Percentiles rank a stretch among this genome's conserved stretches.
Evolutionary conservation across 2,113 vertebrate species (phyloP).

Genomic region (Neotragus pygmaeus): DNA sequence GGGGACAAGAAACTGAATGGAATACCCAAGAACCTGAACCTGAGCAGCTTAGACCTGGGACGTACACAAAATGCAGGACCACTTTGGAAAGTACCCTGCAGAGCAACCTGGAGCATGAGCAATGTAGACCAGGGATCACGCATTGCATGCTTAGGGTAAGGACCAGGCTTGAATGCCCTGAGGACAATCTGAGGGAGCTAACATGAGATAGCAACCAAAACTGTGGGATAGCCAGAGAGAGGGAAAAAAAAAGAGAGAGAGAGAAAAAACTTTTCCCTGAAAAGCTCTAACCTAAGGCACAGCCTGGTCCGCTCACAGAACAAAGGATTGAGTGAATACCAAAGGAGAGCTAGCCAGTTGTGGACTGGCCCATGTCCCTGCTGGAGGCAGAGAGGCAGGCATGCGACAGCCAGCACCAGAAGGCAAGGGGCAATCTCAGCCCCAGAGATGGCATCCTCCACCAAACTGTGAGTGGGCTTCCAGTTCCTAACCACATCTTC

Average conservation of each 20-base stretch:
- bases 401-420: not conserved
- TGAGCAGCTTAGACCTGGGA: not conserved
- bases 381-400: not conserved
- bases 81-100: not conserved
- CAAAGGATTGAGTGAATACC: not conserved
- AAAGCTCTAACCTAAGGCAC: not conserved
- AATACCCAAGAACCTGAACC: not conserved
- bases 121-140: not conserved
- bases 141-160: not conserved
- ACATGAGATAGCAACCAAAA: not conserved
- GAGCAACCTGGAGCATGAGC: not conserved
- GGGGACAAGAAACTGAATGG: too few species aligned
- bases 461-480: not conserved
- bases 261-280: not conserved
- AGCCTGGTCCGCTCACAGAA: not conserved
- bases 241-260: not conserved
- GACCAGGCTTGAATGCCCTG: not conserved
- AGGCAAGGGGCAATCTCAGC: not conserved
- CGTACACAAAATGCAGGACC: not conserved
- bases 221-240: not conserved
- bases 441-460: not conserved
- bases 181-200: not conserved
- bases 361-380: not conserved
- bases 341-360: not conserved
- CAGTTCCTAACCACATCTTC: not conserved